Base-by-base conservation (phyloP, 2,888 invertebrate species). In the Litoditis marina region DNA sequence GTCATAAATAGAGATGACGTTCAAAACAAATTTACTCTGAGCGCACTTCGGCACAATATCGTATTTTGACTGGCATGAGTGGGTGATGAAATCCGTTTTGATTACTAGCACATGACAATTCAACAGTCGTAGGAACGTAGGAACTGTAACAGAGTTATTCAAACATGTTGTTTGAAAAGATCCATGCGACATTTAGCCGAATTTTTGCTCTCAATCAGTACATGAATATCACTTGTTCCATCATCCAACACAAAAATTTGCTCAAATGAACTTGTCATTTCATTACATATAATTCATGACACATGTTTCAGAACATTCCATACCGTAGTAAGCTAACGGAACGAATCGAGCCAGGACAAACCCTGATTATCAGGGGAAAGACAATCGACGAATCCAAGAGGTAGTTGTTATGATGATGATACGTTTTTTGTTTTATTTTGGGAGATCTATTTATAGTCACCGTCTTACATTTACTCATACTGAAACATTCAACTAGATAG, bases 261-360 rank as follows among this genome's bases (percentile, higher is more conserved):
- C 22, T 22, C n/a, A 50, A 50, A 50, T 16, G 25, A 55, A 39
- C 39, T 46, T 47, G n/a, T n/a, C n/a, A n/a, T n/a, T n/a, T n/a
- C n/a, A n/a, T n/a, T n/a, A 57, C 27, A 49, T 34, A 51, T 25
- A 32, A 34, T 31, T 30, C 27, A 59, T 53, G 2, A 16, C 8
- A 3, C 22, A 27, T 31, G 32, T 74, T 71, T 49, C 72, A 77
- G 77, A 73, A 73, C 65, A 68, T 77, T 55, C 77, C 77, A 19
- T 77, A 77, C 54, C 77, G 77, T 50, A 68, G 68, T 59, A 72
- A 75, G 70, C 65, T 77, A 31, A 71, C 71, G 50, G 77, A 77
- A 67, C 65, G 70, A 57, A 77, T 77, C 66, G 77, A 77, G 69
- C 75, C 77, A 44, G 77, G 77, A 39, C 77, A 77, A 66, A 73